Evolutionary conservation across 2,113 vertebrate species (phyloP), one percentile per base, ranked within the genome.

Genomic region (Salvelinus alpinus): DNA sequence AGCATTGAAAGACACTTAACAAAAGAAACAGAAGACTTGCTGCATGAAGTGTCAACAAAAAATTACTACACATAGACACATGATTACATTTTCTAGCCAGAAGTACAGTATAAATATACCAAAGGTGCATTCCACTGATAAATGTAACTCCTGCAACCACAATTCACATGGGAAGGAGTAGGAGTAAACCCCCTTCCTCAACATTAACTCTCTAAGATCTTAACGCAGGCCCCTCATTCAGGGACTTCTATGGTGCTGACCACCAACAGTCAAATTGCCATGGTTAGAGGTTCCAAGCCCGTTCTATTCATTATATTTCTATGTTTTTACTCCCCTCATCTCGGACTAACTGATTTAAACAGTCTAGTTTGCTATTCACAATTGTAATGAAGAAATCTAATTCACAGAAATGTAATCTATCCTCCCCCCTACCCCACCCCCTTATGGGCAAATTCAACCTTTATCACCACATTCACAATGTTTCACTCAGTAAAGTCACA

Each of bases 71-170:
- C 27, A 69, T 65, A 25, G 76, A 66, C 31, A 20, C 25, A 0
- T 68, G 71, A 75, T 73, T 59, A 54, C 57, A 65, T 77, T 68
- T 81, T 71, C 73, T 74, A 74, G 74, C 72, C 59, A 75, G 65
- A 68, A 64, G n/a, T 48, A 73, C 78, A 74, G 74, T 72, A 86
- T 78, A 89, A 90, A 91, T 86, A 85, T 74, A 89, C 72, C 62
- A 59, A 83, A 31, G 68, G 47, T 62, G 69, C 86, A 90, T 91
- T 91, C 85, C 87, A 9, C 71, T 70, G 66, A 47, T 84, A 78
- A 90, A 87, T 1, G 66, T 47, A 86, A 78, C 74, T 80, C 62
- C 72, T 64, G 54, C 74, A 70, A 78, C 82, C 29, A 74, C 67
- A 25, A 73, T 73, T 48, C 67, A 72, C 78, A 82, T 7, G 69